Conservation (phyloP, 2,113 vertebrate genomes). For the Cervus canadensis region DNA sequence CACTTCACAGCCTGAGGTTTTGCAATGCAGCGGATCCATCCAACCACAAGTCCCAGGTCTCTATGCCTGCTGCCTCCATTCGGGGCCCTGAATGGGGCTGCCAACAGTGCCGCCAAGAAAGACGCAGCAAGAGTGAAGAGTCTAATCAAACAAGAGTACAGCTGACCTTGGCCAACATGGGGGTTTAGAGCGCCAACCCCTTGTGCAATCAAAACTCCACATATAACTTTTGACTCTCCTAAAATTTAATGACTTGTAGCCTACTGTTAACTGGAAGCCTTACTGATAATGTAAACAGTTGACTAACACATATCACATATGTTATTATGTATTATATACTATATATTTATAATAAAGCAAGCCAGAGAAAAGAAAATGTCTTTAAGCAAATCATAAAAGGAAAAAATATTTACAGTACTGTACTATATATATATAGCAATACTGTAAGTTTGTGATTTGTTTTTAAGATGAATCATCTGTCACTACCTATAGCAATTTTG, state of each 20-base stretch:
- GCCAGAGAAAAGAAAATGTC: background rate
- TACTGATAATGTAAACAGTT: background rate
- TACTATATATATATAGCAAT: background rate
- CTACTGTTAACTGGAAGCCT: background rate
- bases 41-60: background rate
- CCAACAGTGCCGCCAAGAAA: background rate
- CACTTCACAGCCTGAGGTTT: background rate
- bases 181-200: background rate
- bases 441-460: background rate
- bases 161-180: background rate
- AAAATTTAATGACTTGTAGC: background rate
- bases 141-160: background rate
- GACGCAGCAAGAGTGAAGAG: background rate
- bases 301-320: background rate
- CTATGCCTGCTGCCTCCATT: background rate
- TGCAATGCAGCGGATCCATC: background rate
- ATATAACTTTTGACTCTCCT: background rate
- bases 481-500: background rate
- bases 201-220: background rate
- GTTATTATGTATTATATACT: background rate
- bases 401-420: background rate
- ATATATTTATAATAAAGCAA: background rate
- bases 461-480: background rate
- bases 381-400: background rate
- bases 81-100: background rate